Evolutionary conservation across 2,797 vertebrate genomes (phyloP).

Genomic region (Sebastes oblongus): DNA sequence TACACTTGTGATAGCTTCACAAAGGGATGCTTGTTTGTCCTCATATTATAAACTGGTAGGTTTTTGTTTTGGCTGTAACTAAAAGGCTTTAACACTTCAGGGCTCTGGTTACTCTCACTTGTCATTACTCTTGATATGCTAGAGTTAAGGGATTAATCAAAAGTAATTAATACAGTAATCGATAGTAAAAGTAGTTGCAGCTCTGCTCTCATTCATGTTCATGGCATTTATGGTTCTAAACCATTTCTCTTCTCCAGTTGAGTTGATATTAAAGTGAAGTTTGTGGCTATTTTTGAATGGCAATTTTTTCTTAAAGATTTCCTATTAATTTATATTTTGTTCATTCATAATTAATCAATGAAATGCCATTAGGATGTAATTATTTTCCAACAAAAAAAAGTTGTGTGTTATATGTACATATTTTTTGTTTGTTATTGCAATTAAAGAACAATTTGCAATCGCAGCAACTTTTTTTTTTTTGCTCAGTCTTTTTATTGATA

Average conservation of each 20-base stretch:
- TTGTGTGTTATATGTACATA: neutral
- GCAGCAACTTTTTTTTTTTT: neutral
- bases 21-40: neutral
- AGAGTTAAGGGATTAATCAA: neutral
- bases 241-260: neutral
- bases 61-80: neutral
- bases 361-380: neutral
- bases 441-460: slow-evolving; percentile 25
- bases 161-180: neutral
- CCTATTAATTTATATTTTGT: slow-evolving; percentile 20
- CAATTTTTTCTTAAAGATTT: neutral
- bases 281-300: neutral
- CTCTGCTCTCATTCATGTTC: neutral
- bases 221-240: neutral
- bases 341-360: neutral
- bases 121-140: neutral
- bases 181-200: neutral
- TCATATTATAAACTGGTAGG: neutral
- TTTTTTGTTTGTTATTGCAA: neutral
- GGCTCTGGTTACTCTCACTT: neutral
- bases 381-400: slow-evolving; percentile 19
- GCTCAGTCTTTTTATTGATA: no score
- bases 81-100: neutral
- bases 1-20: neutral
- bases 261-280: neutral